phyloP scores from a whole-genome alignment of 2,113 vertebrate genomes.

The Dermatemys mawii region DNA sequence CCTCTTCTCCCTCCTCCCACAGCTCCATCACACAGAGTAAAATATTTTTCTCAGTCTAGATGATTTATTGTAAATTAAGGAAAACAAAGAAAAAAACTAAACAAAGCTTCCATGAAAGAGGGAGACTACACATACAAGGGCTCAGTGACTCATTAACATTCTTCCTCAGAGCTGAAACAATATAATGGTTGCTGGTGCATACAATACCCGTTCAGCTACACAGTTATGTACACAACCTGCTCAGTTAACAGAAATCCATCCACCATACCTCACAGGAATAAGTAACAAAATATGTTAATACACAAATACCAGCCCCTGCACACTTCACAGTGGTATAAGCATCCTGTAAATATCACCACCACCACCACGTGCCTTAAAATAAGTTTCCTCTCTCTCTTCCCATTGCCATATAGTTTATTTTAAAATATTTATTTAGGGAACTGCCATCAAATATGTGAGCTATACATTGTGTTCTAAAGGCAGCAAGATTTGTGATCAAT shows the following conservation, averaged over 20 bases:
- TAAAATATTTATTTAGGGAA: neutral
- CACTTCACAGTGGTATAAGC: too few species aligned
- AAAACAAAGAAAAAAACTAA: neutral
- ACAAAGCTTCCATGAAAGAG: neutral
- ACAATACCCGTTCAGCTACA: neutral
- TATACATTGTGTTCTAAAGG: neutral
- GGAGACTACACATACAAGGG: neutral
- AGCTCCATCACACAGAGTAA: neutral
- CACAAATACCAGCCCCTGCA: too few species aligned
- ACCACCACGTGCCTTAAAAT: neutral
- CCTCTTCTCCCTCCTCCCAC: neutral
- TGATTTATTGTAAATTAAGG: neutral
- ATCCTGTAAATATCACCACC: neutral
- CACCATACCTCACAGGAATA: neutral
- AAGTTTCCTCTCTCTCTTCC: neutral
- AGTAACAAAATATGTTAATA: neutral
- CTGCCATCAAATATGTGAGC: neutral
- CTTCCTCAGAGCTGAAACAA: neutral
- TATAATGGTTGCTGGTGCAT: neutral
- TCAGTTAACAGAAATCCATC: neutral
- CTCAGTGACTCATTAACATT: neutral
- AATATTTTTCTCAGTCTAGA: neutral
- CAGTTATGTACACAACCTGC: neutral
- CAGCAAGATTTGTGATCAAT: neutral
- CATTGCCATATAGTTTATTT: neutral